Evolutionary conservation across 2,113 vertebrate species (phyloP), one percentile per base, ranked within the genome.

Genomic region (Nothocercus julius): DNA sequence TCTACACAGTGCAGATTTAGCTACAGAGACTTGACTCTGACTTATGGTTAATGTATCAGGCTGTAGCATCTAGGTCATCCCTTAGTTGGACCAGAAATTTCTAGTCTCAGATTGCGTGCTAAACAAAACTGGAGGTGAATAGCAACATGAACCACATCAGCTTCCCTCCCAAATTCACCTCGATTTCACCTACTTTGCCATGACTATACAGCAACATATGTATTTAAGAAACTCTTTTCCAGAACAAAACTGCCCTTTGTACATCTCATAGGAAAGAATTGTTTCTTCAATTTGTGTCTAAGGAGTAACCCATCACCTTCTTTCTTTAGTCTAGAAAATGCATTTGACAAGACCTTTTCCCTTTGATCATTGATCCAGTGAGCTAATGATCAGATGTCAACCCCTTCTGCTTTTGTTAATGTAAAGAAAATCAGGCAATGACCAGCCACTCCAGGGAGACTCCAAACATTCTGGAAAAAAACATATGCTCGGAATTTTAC

Each of bases 321-420:
- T 40, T 75, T 59, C 5, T 45, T 51, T 83, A 3, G 13, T 27
- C 21, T 68, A 34, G 21, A 53, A 5, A 42, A 58, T 17, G 17
- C 24, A 32, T 73, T 70, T 85, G 25, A 9, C 42, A 72, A 82
- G 42, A 63, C 3, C 30, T 68, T 72, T 16, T 96, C 9, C 7
- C 11, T 80, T 69, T 78, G 14, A 68, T 3, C 3, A 1, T 53
- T 59, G 12, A 30, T 61, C 32, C 13, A 61, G 13, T 24, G 47
- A 56, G 9, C 5, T 62, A 22, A 19, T 44, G 16, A 20, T 64
- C 5, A 40, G 5, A 5, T 38, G 7, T 19, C 0, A 2, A 75
- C 3, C 15, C 3, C 10, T 56, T 64, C 73, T 88, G 32, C 25
- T 83, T 85, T 80, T 56, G 40, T 24, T 62, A 76, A 40, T 3